Percentiles rank a stretch among this genome's conserved stretches.
phyloP scores from a whole-genome alignment of 2,113 vertebrate species.

The Vireo altiloquus region DNA sequence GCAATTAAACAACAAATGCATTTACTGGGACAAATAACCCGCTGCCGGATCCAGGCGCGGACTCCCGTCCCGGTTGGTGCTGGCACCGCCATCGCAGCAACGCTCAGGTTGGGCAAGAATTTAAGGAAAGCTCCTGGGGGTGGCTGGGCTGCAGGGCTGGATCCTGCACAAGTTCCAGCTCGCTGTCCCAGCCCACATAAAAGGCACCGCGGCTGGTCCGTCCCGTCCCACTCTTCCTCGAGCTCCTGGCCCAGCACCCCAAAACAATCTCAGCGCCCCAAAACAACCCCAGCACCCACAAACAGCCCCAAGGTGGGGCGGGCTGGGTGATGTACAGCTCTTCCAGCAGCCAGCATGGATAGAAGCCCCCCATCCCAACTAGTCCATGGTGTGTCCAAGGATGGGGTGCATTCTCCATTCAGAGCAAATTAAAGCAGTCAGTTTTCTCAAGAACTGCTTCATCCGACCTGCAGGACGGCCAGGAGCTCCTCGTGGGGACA shows the following conservation, averaged over 20 bases:
- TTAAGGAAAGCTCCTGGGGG: neutral
- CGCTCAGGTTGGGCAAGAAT: neutral
- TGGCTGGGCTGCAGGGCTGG: neutral
- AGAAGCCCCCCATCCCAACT: neutral
- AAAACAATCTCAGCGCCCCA: neutral
- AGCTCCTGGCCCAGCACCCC: neutral
- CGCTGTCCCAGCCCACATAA: neutral
- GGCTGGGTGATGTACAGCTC: neutral
- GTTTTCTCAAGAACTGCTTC: rapidly evolving
- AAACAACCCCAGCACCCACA: neutral
- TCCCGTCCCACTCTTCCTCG: neutral
- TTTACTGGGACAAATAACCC: neutral
- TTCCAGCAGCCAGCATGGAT: neutral
- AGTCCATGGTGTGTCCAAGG: rapidly evolving
- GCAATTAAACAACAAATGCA: neutral
- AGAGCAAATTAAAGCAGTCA: neutral
- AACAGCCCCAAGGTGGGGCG: rapidly evolving
- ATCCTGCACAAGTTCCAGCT: constrained; percentile 9
- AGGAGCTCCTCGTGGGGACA: rapidly evolving
- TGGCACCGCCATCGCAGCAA: rapidly evolving
- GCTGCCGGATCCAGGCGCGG: rapidly evolving
- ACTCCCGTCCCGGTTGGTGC: neutral
- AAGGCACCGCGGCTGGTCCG: neutral
- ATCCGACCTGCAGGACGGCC: rapidly evolving
- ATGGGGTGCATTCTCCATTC: neutral